A percentile compares a stretch with the other conserved stretches of the same genome.
These are phyloP conservation scores for Etheostoma cragini DNA, from an alignment of 2,113 vertebrate species.

Conservation along the genomic window DNA sequence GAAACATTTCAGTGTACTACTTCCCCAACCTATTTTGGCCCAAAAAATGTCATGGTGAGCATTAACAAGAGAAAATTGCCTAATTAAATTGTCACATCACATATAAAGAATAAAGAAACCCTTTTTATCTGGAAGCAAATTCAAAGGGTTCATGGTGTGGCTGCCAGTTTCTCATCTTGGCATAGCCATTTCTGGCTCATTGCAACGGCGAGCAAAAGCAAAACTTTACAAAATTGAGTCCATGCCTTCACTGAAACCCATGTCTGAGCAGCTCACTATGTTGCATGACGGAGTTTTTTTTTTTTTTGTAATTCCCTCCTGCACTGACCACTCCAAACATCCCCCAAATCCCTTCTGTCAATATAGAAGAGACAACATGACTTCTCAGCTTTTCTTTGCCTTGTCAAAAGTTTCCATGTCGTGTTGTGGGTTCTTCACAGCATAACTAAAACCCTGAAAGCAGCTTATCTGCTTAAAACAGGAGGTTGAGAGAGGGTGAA, in stretches of 20 bases:
- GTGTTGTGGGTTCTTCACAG: constrained; percentile 71
- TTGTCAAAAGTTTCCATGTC: constrained; percentile 75
- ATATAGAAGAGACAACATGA: constrained; percentile 65
- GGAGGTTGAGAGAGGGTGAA: constrained; percentile 70
- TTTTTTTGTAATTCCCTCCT: constrained; percentile 61
- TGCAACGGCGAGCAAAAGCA: constrained; percentile 22
- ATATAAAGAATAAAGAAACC: constrained; percentile 5
- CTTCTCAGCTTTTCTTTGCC: constrained; percentile 62
- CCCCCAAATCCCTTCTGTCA: constrained; percentile 72
- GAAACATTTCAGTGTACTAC: background rate
- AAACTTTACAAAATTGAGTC: constrained; percentile 31
- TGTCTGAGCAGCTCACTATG: constrained; percentile 35
- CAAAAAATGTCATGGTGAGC: background rate
- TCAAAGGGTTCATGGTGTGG: constrained; percentile 6
- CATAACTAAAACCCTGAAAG: constrained; percentile 82
- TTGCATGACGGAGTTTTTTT: constrained; percentile 25
- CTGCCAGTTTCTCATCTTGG: constrained; percentile 33
- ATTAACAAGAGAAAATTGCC: constrained; percentile 1
- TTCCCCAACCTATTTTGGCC: background rate
- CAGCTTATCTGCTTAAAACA: constrained; percentile 83
- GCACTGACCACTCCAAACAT: constrained; percentile 70
- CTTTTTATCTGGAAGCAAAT: constrained; percentile 9
- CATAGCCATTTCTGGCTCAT: constrained; percentile 15
- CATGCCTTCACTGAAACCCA: constrained; percentile 20
- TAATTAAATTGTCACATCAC: constrained; percentile 19